Evolutionary conservation across 2,113 vertebrate species (phyloP), one percentile per base, ranked within the genome.

Genomic region (Edolisoma coerulescens): DNA sequence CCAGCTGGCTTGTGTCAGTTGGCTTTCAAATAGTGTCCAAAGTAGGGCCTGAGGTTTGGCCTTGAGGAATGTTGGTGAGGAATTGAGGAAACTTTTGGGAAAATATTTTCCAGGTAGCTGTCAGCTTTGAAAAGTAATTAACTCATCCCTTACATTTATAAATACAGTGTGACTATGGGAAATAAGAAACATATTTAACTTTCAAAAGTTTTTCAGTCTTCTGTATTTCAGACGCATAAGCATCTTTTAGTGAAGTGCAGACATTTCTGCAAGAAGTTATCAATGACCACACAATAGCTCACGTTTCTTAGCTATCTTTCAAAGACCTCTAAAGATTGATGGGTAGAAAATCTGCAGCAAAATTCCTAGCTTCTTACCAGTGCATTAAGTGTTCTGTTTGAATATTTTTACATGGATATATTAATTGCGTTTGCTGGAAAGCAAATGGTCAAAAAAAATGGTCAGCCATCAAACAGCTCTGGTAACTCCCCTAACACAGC

Each of bases 1-100:
- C 11, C 16, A 68, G 7, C 17, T 63, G 11, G 2, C 60, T 81
- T 67, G 4, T 63, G 35, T 54, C 57, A 42, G 8, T 6, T 81
- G 50, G 7, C 4, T 57, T 65, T n/a, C 37, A 73, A 39, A 76
- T 11, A 32, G 8, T 20, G 5, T 12, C 27, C 22, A 30, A 64
- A 78, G 4, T 3, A 65, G 3, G 21, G 3, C 8, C 19, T 65
- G 23, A 79, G 16, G 23, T 56, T 45, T 75, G 41, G 22, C 9
- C 23, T 57, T 65, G 22, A 71, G 42, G 14, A 45, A 22, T 0
- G 0, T 3, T 56, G 32, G 4, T 64, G 12, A 79, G n/a, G 16
- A 81, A 50, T 30, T 0, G 3, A 84, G 15, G 8, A 91, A 89
- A 56, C 3, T 20, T 0, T n/a, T 32, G 23, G 13, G 19, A 71